Base-by-base conservation (phyloP, 2,888 invertebrate genomes). In the Idaea dimidiata region DNA sequence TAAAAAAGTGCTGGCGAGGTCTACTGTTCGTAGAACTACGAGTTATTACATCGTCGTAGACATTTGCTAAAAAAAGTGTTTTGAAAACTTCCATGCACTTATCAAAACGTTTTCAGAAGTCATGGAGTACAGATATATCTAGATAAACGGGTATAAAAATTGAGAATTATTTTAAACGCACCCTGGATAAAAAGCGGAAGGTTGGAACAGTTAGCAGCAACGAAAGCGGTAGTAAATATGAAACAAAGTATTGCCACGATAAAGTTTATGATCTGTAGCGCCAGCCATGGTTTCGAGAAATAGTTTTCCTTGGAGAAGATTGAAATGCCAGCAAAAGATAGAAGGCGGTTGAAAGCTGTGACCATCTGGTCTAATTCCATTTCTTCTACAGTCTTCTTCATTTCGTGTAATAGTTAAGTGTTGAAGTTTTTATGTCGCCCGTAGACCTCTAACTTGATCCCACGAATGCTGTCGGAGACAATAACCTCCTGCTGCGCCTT, bases 171-270 rank as follows among this genome's bases (percentile, higher is more conserved):
- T 43, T 43, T 43, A 24, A 24, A 43, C 43, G 43, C 10, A 43
- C 43, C 43, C 43, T 90, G 82, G n/a, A 91, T 89, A 59, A 84
- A 87, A 0, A 84, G 60, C 0, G 81, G 66, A 0, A 86, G 67
- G 62, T 92, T 74, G 0, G 80, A 76, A 1, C 65, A 67, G 58
- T 82, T 83, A 6, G 68, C 62, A 0, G 79, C 64, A 0, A 90
- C 85, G 64, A 87, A 92, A 1, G 75, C 83, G 0, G 85, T 81
- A 0, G 89, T 89, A 56, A 88, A 89, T 17, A 88, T 63, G 59
- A 89, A 87, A 14, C 83, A 82, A 0, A 88, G 55, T 0, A 83
- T 62, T 0, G 83, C 86, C n/a, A 87, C 72, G 0, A 83, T 66
- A 53, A 86, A 81, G 65, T 86, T 88, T 60, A 86, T 79, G 59